Base-by-base conservation (phyloP, 2,113 vertebrate genomes). In the Pyrgilauda ruficollis region DNA sequence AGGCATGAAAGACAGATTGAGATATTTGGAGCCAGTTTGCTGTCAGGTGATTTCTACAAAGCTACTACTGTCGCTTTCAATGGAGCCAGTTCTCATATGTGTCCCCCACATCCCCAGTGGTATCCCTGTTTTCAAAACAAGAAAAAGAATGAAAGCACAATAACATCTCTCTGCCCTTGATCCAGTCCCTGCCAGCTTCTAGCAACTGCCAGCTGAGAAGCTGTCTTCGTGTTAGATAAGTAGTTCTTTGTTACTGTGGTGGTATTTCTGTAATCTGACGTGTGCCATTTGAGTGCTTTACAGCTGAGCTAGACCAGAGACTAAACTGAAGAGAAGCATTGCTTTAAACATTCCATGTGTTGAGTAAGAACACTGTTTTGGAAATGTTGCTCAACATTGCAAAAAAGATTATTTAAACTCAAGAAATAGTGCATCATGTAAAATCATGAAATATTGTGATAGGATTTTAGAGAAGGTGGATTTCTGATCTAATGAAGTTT, bases 131-230 rank as follows among this genome's bases (percentile, higher is more conserved):
- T 93, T 69, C 55, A 90, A 84, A 95, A 62, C 44, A 75, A 84
- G 73, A 58, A 72, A 76, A 90, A 91, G 50, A 61, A 46, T 58
- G 49, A 80, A 80, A 90, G 43, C 26, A 73, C 91, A 88, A 55
- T 83, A 62, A 37, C 85, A 55, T 81, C 30, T 55, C 43, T 86
- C 39, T 67, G 39, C 39, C 46, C 37, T 94, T 63, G 11, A 4
- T 89, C 47, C 56, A 56, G 37, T 44, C 43, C 14, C 59, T 93
- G 79, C 64, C 86, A 70, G 47, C 33, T 80, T 92, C 50, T n/a
- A 77, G 55, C 55, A 92, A 22, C 46, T 84, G 88, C 50, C 79
- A 88, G 37, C 75, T 93, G 92, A 93, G 77, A 90, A 92, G 50
- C 80, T 50, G 47, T 81, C 76, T 70, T 30, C 1, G 0, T 84